phyloP scores from a whole-genome alignment of 2,888 invertebrate species.

The Pomacea canaliculata region DNA sequence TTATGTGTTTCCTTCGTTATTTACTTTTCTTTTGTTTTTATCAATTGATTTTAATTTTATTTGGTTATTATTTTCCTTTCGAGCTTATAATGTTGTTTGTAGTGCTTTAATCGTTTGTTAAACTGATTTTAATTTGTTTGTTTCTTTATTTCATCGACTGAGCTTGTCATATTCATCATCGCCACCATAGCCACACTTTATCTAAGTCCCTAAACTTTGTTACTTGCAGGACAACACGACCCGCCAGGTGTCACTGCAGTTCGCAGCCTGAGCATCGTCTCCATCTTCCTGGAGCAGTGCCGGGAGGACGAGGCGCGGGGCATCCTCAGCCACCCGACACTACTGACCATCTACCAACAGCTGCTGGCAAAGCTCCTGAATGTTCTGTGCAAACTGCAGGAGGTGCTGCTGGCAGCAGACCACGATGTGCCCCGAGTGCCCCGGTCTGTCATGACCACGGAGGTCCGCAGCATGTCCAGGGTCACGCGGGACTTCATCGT shows the following conservation, averaged over 20 bases:
- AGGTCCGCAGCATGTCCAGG: background rate
- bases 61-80: too few species aligned
- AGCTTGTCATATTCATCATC: background rate
- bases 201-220: background rate
- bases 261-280: background rate
- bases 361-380: background rate
- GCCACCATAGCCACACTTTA: background rate
- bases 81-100: too few species aligned
- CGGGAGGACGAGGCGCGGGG: background rate
- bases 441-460: background rate
- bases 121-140: background rate
- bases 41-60: too few species aligned
- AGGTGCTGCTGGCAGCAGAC: background rate
- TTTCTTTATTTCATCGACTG: background rate
- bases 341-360: background rate
- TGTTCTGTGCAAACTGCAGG: slow-evolving; percentile 1
- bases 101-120: too few species aligned
- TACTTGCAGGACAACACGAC: background rate
- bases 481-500: too few species aligned
- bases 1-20: too few species aligned
- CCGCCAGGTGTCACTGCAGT: background rate
- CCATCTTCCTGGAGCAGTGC: slow-evolving; percentile 20
- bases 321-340: background rate
- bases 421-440: background rate
- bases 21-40: too few species aligned